A percentile compares a stretch with the other conserved stretches of the same genome.
phyloP scores from a whole-genome alignment of 2,888 invertebrate species.

The Philopedon plagiatum region DNA sequence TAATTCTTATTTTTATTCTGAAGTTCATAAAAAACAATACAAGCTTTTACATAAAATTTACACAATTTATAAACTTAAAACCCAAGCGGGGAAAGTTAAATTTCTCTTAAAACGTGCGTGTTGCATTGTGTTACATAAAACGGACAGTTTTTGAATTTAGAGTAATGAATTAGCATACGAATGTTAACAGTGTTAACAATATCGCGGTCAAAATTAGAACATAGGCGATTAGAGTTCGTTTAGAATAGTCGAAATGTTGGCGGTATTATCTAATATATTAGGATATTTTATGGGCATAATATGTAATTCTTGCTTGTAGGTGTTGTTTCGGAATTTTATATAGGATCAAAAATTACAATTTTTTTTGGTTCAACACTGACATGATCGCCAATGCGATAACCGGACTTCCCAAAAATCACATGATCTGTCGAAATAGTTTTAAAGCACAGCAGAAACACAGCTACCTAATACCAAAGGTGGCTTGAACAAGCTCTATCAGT shows the following conservation, averaged over 20 bases:
- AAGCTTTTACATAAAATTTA: slow-evolving; percentile 3
- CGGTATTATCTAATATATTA: not conserved
- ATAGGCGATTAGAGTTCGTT: slow-evolving; percentile 7
- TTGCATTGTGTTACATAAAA: slow-evolving; percentile 38
- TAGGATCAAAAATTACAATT: no score
- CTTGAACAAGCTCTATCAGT: no score
- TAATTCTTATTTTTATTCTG: not conserved
- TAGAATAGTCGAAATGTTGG: not conserved
- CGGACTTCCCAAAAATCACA: no score
- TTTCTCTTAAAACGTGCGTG: slow-evolving; percentile 25
- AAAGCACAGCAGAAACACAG: no score
- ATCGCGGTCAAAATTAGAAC: slow-evolving; percentile 18
- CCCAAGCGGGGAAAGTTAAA: slow-evolving; percentile 29
- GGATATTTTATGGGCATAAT: not conserved
- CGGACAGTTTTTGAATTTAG: slow-evolving; percentile 37
- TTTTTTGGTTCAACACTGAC: no score
- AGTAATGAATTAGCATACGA: slow-evolving; percentile 40
- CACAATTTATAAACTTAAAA: not conserved
- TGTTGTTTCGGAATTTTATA: no score
- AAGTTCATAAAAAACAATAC: not conserved
- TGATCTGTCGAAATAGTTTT: no score
- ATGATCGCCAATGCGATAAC: no score
- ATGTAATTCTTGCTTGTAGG: no score
- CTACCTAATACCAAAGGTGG: no score
- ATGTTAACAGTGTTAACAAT: slow-evolving; percentile 24